A percentile compares a stretch with the other conserved stretches of the same genome.
Evolutionary conservation across 2,888 invertebrate species (phyloP).

Genomic region (Arrhopalites spinosus): DNA sequence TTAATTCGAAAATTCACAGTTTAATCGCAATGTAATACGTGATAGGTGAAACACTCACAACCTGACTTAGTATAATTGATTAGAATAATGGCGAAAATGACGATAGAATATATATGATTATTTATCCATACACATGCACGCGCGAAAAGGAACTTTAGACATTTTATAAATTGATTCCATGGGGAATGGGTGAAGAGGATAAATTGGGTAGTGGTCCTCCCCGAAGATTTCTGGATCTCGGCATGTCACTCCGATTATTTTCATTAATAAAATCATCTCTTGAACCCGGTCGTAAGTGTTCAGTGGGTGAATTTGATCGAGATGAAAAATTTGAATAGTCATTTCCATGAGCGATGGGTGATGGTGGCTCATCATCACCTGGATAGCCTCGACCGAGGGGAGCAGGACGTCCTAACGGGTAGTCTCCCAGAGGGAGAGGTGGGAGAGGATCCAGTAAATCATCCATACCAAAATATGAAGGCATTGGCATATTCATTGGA

Average conservation of each 20-base stretch:
- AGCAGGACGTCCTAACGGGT: slow-evolving; percentile 43
- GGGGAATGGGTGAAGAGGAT: slow-evolving; percentile 50
- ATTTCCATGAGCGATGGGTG: slow-evolving; percentile 29
- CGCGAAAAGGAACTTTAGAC: too few relatives aligned
- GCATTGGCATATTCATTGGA: slow-evolving; percentile 13
- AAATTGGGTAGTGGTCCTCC: slow-evolving; percentile 12
- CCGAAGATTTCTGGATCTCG: slow-evolving; percentile 3
- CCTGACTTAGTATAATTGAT: too few relatives aligned
- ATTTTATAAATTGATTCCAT: slow-evolving; percentile 48
- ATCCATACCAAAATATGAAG: slow-evolving; percentile 50
- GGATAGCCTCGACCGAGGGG: slow-evolving; percentile 49
- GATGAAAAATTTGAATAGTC: slow-evolving; percentile 44
- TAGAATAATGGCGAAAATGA: too few relatives aligned
- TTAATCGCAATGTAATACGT: too few relatives aligned
- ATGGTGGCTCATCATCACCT: slow-evolving; percentile 30
- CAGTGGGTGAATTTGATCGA: slow-evolving; percentile 45
- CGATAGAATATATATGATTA: too few relatives aligned
- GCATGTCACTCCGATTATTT: slow-evolving; percentile 27
- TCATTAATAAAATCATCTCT: slow-evolving; percentile 41
- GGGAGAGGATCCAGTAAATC: slow-evolving; percentile 51
- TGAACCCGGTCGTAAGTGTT: slow-evolving; percentile 23
- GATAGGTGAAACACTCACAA: too few relatives aligned
- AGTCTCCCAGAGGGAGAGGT: slow-evolving; percentile 25
- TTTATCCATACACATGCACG: too few relatives aligned
- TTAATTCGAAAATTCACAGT: too few relatives aligned